These are phyloP conservation scores for Avahi laniger DNA, from an alignment of 2,797 vertebrate species.

Conservation along the genomic window DNA sequence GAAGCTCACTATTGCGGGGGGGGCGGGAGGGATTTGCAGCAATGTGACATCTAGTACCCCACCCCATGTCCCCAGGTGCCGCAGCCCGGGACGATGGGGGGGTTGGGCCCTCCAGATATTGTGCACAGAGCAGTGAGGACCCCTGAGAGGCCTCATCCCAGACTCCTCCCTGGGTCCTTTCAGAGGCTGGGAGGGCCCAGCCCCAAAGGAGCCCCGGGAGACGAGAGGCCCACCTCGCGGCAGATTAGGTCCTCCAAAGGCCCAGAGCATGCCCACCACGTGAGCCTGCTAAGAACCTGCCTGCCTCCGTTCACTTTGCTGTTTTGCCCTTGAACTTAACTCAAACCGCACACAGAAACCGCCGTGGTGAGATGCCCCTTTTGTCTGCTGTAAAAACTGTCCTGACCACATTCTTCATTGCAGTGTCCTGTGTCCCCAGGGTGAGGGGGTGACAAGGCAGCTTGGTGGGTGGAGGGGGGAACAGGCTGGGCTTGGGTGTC, in stretches of 20 bases:
- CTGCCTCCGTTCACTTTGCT: neutral
- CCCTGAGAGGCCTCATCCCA: neutral
- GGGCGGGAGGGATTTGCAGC: neutral
- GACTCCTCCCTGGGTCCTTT: too few species aligned
- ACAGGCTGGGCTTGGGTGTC: neutral
- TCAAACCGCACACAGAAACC: neutral
- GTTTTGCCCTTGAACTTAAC: neutral
- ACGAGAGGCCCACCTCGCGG: accelerated
- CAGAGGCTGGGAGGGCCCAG: neutral
- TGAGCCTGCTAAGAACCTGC: accelerated
- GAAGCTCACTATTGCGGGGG: neutral
- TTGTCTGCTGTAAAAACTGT: neutral
- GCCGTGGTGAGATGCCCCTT: neutral
- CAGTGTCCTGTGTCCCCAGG: neutral
- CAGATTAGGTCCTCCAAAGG: neutral
- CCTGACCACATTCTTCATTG: neutral
- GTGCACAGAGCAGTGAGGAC: neutral
- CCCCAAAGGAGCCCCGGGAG: neutral
- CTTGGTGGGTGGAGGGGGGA: neutral
- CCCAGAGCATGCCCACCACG: accelerated
- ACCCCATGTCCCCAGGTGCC: accelerated
- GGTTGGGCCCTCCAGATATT: neutral
- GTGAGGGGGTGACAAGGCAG: neutral
- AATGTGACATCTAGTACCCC: accelerated
- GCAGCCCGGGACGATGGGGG: accelerated